These are phyloP conservation scores for Heliangelus exortis DNA, from an alignment of 2,797 vertebrate species.

Conservation along the genomic window DNA sequence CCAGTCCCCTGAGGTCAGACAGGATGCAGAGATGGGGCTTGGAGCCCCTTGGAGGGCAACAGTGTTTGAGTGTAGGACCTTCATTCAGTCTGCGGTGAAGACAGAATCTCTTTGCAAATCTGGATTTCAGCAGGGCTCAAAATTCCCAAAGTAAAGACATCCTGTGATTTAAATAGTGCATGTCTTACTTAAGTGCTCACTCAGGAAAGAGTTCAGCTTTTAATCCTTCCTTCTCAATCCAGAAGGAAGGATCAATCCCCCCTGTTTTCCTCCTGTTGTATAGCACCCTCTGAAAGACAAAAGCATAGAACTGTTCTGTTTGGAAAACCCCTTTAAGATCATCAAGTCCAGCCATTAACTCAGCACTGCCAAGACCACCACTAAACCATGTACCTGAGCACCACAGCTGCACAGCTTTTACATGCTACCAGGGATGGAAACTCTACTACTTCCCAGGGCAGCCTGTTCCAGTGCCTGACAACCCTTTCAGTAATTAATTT, in stretches of 20 bases:
- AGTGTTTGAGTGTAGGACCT: background rate
- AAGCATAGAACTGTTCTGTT: too few relatives aligned
- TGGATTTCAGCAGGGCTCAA: background rate
- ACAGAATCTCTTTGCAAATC: background rate
- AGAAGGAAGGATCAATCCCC: background rate
- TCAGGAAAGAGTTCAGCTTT: background rate
- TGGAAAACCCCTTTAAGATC: too few relatives aligned
- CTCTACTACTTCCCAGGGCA: too few relatives aligned
- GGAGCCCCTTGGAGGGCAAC: background rate
- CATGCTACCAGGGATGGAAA: too few relatives aligned
- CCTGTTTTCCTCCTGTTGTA: background rate
- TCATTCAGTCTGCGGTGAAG: background rate
- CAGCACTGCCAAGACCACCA: too few relatives aligned
- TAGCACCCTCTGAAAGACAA: background rate
- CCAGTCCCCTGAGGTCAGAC: accelerated
- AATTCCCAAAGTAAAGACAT: background rate
- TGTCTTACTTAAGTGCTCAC: background rate
- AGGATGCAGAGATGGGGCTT: background rate
- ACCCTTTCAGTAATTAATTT: too few relatives aligned
- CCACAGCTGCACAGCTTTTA: too few relatives aligned
- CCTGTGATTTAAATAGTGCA: background rate
- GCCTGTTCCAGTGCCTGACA: too few relatives aligned
- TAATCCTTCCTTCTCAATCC: background rate
- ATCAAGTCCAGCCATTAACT: too few relatives aligned
- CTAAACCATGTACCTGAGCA: too few relatives aligned